Evolutionary conservation across 1,140 invertebrate genomes (phyloP), one percentile per base, ranked within the genome.

Genomic region (Phthorimaea operculella): DNA sequence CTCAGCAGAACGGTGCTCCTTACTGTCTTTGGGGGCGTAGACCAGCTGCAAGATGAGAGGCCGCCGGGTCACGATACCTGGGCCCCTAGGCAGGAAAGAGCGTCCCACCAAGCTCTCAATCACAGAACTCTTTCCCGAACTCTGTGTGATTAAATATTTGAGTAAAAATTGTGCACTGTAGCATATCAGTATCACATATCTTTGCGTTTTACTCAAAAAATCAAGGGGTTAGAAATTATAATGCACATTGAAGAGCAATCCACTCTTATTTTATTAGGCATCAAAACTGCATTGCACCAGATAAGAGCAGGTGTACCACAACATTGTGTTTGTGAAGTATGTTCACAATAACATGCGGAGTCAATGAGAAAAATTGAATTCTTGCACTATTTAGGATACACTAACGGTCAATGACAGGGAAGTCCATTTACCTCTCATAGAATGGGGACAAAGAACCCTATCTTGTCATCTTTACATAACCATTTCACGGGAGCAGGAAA

Each of bases 61-160:
- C 52, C 98, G 87, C 58, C 98, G 87, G 3, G 98, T 99, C 0
- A 99, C 98, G 74, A 99, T 99, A 7, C 98, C 98, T 51, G 93
- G 94, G 42, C 98, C 98, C 70, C 98, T 88, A 11, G 98, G 98
- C 52, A 99, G 86, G 87, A 99, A 99, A 52, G 98, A 98, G 55
- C 93, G 90, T 0, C 98, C 98, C n/a, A 99, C 98, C 17, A 99
- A 87, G 83, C 95, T 96, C 86, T 99, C 98, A 64, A 99, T 92
- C 9, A 99, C 98, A 34, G 98, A 99, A 89, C 97, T 99, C 87
- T 99, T 99, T 45, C 98, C 98, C 53, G 98, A 98, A 87, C 98
- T 99, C 96, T 99, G 83, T 47, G 4, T 28, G 21, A 6, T 28
- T 28, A 28, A 28, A 28, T 4, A 28, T 28, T 6, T 28, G 2